Evolutionary conservation across 1,140 invertebrate species (phyloP), one percentile per base, ranked within the genome.

Genomic region (Drosophila ambigua): DNA sequence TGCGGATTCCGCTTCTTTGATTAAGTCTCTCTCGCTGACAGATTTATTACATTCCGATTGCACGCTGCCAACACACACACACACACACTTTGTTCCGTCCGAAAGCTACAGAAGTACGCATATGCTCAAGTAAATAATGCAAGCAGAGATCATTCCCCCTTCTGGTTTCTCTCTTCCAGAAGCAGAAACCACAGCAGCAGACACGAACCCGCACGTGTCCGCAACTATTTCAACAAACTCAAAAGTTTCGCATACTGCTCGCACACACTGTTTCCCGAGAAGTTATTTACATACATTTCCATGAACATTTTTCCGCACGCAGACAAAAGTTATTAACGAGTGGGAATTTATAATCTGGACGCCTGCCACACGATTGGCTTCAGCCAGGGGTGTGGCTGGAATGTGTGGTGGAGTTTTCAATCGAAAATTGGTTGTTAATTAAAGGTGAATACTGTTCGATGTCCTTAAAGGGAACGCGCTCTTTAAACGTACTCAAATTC

Each of bases 291-390:
- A 31, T 28, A 2, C 26, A 39, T 9, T 31, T 9, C 35, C 35
- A 13, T 7, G 5, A 28, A 28, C 26, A 28, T 28, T 28, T 28
- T 28, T 7, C 26, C 26, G 26, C 31, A 11, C 31, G 31, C 31
- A 4, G 3, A 5, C 35, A 66, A 69, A 69, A 68, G 35, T 57
- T 69, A 68, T 69, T 68, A 69, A 69, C 46, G 64, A 65, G 64
- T 45, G 48, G 7, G 26, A 45, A 49, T 69, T 31, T 31, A 61
- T 64, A 50, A 64, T 26, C 35, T 48, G 44, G 15, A 9, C 15
- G 28, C 7, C 8, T 31, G 28, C 28, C 28, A 31, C 28, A 31
- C 28, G 26, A 28, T 28, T 6, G 24, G 28, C 11, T 20, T 20
- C 20, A 20, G 20, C 1, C 20, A 20, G 39, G 39, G 59, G 24